Evolutionary conservation across 2,888 invertebrate species (phyloP), one percentile per base, ranked within the genome.

Genomic region (Vanessa cardui): DNA sequence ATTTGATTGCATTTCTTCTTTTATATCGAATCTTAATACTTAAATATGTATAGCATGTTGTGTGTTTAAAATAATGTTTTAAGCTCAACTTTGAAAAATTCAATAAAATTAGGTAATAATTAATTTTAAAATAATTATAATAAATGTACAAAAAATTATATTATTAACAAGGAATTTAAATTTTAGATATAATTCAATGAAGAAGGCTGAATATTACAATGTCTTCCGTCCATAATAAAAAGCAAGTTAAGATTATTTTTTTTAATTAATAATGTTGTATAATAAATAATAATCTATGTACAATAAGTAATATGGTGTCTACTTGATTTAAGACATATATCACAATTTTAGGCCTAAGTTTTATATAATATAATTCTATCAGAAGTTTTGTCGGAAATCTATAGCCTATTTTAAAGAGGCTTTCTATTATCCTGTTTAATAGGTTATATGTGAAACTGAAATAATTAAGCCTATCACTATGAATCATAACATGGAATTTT

Each of bases 121-220:
- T 50, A 50, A 16, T 16, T 39, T 26, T 15, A 8, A 46, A 31
- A 58, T 52, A 54, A 65, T 54, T 58, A 59, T 64, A 67, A 69
- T 66, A 58, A 71, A 74, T 76, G 76, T 77, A 77, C 76, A 77
- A 76, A 77, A 71, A 45, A 46, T 59, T 65, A 64, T 45, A 67
- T 26, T 63, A 60, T 58, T 72, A 60, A 60, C 52, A 62, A 52
- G 18, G 56, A 39, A 56, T 56, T 63, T 58, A 59, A 58, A 58
- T 56, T 66, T 61, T 69, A 46, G 31, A 50, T 60, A 50, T 50
- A 59, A 56, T 21, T 62, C 49, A 58, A 62, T 66, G 68, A 63
- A 60, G 72, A 74, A 76, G 77, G 73, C 75, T 77, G 75, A 77
- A 67, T 73, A 68, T 67, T 60, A 49, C 67, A 70, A 72, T 67